Evolutionary conservation across 2,888 invertebrate genomes (phyloP).

Genomic region (Ypsolopha sequella): DNA sequence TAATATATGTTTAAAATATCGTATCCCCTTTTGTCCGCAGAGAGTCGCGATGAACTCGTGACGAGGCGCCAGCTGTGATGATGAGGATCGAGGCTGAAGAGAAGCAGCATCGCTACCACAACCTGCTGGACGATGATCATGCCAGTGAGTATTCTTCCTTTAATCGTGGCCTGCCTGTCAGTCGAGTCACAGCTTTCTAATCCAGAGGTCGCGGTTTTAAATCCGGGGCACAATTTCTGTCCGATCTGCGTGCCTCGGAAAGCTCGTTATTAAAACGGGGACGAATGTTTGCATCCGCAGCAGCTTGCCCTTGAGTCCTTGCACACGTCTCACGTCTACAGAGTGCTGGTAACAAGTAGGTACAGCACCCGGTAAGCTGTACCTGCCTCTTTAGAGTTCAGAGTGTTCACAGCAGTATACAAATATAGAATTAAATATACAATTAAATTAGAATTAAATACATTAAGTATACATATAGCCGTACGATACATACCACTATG

Average conservation of each 20-base stretch:
- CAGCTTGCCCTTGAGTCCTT: background rate
- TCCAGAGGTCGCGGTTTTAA: too few relatives aligned
- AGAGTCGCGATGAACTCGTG: conserved; percentile 6
- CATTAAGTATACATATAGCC: too few relatives aligned
- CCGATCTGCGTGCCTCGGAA: background rate
- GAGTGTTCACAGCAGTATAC: too few relatives aligned
- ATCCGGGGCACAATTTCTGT: too few relatives aligned
- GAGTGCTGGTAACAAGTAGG: too few relatives aligned
- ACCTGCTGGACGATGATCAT: conserved; percentile 62
- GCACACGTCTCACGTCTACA: too few relatives aligned
- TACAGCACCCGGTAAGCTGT: too few relatives aligned
- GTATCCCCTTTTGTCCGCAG: background rate
- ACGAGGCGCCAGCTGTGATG: conserved; percentile 43
- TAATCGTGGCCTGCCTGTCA: background rate
- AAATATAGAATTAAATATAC: too few relatives aligned
- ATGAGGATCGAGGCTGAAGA: conserved; percentile 62
- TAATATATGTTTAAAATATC: background rate
- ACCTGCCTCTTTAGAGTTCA: too few relatives aligned
- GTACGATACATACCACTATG: too few relatives aligned
- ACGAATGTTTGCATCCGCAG: background rate
- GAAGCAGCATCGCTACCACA: conserved; percentile 63
- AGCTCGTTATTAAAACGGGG: background rate
- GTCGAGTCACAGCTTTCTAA: background rate
- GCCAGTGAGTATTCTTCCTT: conserved; percentile 43
- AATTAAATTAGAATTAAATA: too few relatives aligned